Percentiles rank a stretch among this genome's conserved stretches.
phyloP scores from a whole-genome alignment of 2,113 vertebrate species.

The Brienomyrus brachyistius region DNA sequence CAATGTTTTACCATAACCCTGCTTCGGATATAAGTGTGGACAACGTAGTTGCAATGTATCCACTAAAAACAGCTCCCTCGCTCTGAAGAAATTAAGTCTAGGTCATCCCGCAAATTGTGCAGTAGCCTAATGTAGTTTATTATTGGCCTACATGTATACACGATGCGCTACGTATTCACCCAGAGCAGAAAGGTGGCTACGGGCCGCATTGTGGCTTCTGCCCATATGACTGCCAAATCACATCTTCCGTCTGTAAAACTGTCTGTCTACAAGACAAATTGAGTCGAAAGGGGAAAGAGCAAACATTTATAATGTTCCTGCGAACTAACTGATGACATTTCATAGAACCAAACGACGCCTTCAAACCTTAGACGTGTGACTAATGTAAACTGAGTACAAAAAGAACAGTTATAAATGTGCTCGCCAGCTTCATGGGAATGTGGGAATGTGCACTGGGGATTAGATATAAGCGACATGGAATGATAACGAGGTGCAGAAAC shows the following conservation, averaged over 20 bases:
- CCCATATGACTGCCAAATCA: conserved; percentile 12
- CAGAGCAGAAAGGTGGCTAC: background rate
- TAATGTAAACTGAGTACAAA: conserved; percentile 29
- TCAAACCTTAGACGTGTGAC: conserved; percentile 28
- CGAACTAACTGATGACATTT: conserved; percentile 26
- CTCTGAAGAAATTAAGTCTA: background rate
- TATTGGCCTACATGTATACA: background rate
- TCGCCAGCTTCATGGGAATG: conserved; percentile 21
- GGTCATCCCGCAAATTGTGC: background rate
- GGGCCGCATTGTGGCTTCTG: background rate
- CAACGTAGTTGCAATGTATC: background rate
- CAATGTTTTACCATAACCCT: background rate
- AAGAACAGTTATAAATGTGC: conserved; percentile 23
- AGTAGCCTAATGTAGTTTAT: background rate
- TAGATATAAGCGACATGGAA: conserved; percentile 24
- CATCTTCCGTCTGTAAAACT: conserved; percentile 16
- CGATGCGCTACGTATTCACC: background rate
- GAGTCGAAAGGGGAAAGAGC: conserved; percentile 21
- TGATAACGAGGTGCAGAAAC: conserved; percentile 27
- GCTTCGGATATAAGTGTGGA: background rate
- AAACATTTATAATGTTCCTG: conserved; percentile 29
- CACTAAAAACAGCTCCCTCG: background rate
- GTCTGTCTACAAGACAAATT: conserved; percentile 26
- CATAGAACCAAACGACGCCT: conserved; percentile 18
- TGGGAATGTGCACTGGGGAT: conserved; percentile 23